Conservation (phyloP, 1,140 invertebrate genomes). For the Sycobia sp. region DNA sequence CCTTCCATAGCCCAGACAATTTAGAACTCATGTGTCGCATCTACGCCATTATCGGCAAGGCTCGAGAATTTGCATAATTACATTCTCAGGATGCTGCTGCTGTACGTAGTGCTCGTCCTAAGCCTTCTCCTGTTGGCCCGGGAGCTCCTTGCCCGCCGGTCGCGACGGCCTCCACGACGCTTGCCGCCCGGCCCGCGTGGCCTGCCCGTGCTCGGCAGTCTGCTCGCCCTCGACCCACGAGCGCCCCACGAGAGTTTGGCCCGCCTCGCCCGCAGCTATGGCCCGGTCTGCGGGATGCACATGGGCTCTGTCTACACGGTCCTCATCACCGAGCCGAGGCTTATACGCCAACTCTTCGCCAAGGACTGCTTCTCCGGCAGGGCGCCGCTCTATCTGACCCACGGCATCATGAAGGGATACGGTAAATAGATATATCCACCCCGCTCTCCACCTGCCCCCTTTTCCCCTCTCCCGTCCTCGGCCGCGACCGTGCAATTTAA, state of each 20-base stretch:
- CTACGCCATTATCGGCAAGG: too few relatives aligned
- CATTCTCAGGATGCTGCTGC: constrained; percentile 36
- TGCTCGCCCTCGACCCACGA: constrained; percentile 71
- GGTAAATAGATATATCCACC: constrained; percentile 71
- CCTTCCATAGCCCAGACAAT: too few relatives aligned
- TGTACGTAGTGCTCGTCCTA: constrained; percentile 11
- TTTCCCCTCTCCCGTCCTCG: too few relatives aligned
- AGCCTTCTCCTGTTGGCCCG: constrained; percentile 12
- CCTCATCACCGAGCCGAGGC: constrained; percentile 72
- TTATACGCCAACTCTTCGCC: constrained; percentile 73
- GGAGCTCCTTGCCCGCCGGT: too few relatives aligned
- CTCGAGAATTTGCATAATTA: too few relatives aligned
- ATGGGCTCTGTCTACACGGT: constrained; percentile 77
- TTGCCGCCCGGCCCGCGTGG: constrained; percentile 79
- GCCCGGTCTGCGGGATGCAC: constrained; percentile 71
- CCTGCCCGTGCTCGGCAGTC: constrained; percentile 77
- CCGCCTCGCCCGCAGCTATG: constrained; percentile 69
- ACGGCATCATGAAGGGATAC: constrained; percentile 84
- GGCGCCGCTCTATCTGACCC: constrained; percentile 80
- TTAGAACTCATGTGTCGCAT: too few relatives aligned
- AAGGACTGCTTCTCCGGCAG: constrained; percentile 73
- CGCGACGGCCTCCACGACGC: constrained; percentile 5
- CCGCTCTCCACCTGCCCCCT: too few relatives aligned
- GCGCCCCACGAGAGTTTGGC: constrained; percentile 75
- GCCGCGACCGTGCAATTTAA: too few relatives aligned